phyloP scores from a whole-genome alignment of 1,140 invertebrate species.

The Saccostrea cuccullata region DNA sequence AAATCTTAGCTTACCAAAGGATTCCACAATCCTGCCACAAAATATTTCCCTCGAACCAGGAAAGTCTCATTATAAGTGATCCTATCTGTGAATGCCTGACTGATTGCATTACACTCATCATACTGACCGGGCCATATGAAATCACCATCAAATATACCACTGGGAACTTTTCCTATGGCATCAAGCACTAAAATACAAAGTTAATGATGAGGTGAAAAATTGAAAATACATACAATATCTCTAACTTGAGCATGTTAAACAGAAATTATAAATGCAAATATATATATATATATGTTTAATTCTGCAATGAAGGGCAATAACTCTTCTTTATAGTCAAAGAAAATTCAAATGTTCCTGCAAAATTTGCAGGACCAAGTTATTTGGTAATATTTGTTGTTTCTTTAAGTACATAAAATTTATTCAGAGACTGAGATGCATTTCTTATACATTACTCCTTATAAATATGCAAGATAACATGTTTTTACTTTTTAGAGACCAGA shows the following conservation, averaged over 20 bases:
- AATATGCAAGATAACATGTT: too few species aligned
- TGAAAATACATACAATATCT: not conserved
- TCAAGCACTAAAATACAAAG: slow-evolving; percentile 6
- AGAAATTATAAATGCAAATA: not conserved
- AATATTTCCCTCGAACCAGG: slow-evolving; percentile 4
- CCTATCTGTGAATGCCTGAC: not conserved
- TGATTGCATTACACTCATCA: not conserved
- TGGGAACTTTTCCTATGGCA: slow-evolving; percentile 13
- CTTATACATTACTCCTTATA: too few species aligned
- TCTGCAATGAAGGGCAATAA: not conserved
- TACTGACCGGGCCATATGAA: slow-evolving; percentile 4
- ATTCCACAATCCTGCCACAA: not conserved
- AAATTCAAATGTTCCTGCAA: not conserved
- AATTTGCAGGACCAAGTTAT: not conserved
- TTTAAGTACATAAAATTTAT: too few species aligned
- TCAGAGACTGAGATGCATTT: not conserved
- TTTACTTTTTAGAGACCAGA: slow-evolving; percentile 4
- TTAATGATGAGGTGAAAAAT: not conserved
- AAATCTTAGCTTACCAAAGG: not conserved
- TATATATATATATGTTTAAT: not conserved
- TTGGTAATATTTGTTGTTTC: not conserved
- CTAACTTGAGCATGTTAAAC: not conserved
- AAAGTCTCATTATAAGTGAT: not conserved
- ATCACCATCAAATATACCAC: slow-evolving; percentile 37
- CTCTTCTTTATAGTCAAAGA: not conserved